Evolutionary conservation across 1,140 invertebrate genomes (phyloP).

Genomic region (Bathynomus jamesi): DNA sequence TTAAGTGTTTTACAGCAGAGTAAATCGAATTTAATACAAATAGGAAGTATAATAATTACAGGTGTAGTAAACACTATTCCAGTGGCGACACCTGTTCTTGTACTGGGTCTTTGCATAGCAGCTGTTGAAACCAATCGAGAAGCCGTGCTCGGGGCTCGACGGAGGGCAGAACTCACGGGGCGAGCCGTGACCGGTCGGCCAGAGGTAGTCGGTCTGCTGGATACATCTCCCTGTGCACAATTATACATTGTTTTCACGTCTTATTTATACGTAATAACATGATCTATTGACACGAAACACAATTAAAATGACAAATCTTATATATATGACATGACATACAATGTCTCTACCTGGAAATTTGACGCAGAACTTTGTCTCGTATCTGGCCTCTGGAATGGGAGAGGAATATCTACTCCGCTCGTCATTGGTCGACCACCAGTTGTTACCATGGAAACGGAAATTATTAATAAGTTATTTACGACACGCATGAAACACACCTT

Average conservation of each 20-base stretch:
- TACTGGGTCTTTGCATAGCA: slow-evolving; percentile 26
- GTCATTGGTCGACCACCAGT: neutral
- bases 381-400: neutral
- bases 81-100: slow-evolving; percentile 30
- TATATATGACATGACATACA: neutral
- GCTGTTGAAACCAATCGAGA: slow-evolving; percentile 28
- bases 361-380: neutral
- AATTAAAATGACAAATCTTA: neutral
- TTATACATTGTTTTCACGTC: neutral
- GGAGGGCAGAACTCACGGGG: slow-evolving; percentile 28
- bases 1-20: no score
- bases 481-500: no score
- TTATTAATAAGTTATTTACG: no score
- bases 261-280: neutral
- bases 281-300: neutral
- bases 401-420: neutral
- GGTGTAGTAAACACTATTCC: slow-evolving; percentile 33
- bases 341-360: neutral
- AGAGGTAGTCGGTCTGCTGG: slow-evolving; percentile 27
- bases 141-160: slow-evolving; percentile 29
- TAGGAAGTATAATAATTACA: no score
- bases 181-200: slow-evolving; percentile 29
- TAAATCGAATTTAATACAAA: no score
- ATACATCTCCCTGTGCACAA: neutral
- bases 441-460: no score